phyloP scores from a whole-genome alignment of 1,140 invertebrate genomes.

The Lysiphlebus fabarum region DNA sequence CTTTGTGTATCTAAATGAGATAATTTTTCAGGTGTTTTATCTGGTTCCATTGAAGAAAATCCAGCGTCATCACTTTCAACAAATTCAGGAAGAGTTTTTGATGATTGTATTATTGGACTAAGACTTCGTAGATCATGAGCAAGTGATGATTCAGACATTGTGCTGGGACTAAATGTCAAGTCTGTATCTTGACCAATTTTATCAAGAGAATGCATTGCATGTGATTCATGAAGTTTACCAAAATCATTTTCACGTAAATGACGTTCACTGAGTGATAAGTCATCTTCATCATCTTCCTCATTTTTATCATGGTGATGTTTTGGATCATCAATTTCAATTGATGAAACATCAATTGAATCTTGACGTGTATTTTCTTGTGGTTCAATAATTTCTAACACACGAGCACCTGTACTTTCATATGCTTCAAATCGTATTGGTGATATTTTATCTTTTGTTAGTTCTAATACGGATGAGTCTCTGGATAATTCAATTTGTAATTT shows the following conservation, averaged over 20 bases:
- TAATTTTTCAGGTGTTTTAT: constrained; percentile 19
- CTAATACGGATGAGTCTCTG: constrained; percentile 2
- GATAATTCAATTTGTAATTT: constrained; percentile 10
- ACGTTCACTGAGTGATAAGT: constrained; percentile 26
- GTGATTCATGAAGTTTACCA: constrained; percentile 40
- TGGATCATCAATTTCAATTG: constrained; percentile 43
- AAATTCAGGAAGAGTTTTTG: constrained; percentile 2
- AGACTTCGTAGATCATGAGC: constrained; percentile 30
- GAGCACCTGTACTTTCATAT: constrained; percentile 39
- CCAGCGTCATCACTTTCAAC: constrained; percentile 21
- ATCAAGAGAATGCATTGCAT: constrained; percentile 41
- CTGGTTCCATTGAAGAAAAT: constrained; percentile 21
- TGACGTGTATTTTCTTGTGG: constrained; percentile 37
- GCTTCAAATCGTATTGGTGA: constrained; percentile 13
- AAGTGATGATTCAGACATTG: constrained; percentile 42
- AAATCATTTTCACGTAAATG: constrained; percentile 15
- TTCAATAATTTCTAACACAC: constrained; percentile 48
- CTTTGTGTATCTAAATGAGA: constrained; percentile 8
- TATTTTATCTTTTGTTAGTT: constrained; percentile 9
- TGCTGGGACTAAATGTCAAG: constrained; percentile 38
- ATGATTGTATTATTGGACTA: background rate
- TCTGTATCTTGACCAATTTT: constrained; percentile 39
- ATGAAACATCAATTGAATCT: constrained; percentile 47
- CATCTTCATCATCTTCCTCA: constrained; percentile 31
- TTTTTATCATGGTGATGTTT: constrained; percentile 22